Evolutionary conservation across 2,113 vertebrate species (phyloP).

Genomic region (Vireo altiloquus): DNA sequence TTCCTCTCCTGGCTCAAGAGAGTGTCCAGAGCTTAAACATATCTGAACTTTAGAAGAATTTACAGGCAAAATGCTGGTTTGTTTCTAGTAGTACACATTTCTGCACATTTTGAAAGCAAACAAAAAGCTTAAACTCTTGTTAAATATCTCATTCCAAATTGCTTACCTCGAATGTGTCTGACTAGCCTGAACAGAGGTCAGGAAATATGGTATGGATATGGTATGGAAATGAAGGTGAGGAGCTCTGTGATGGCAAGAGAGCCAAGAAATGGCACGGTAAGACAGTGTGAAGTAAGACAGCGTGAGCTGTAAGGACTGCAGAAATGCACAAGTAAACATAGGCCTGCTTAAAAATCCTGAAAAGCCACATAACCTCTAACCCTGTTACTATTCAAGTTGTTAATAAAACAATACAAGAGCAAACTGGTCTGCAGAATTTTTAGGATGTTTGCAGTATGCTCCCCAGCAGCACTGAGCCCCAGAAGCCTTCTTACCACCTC

Average conservation of each 20-base stretch:
- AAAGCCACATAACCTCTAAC: not conserved
- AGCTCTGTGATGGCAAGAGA: not conserved
- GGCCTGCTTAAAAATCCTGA: not conserved
- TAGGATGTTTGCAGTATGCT: not conserved
- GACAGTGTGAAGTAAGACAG: not conserved
- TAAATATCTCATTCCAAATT: not conserved
- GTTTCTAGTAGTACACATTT: not conserved
- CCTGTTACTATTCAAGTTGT: not conserved
- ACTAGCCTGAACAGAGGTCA: not conserved
- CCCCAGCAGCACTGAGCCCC: not conserved
- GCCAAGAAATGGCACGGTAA: not conserved
- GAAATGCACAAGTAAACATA: not conserved
- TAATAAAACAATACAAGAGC: not conserved
- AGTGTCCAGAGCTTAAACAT: not conserved
- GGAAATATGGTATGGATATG: not conserved
- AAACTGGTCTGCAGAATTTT: not conserved
- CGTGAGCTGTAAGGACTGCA: not conserved
- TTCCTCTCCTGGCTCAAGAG: constrained; percentile 28
- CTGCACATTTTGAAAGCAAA: constrained; percentile 25
- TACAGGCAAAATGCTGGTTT: not conserved
- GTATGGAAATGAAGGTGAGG: not conserved
- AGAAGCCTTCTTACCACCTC: not conserved
- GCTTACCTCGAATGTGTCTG: not conserved
- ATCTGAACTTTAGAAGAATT: constrained; percentile 18
- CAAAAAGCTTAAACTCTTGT: not conserved